A percentile compares a stretch with the other conserved stretches of the same genome.
phyloP scores from a whole-genome alignment of 2,113 vertebrate species.

The Tiliqua scincoides region DNA sequence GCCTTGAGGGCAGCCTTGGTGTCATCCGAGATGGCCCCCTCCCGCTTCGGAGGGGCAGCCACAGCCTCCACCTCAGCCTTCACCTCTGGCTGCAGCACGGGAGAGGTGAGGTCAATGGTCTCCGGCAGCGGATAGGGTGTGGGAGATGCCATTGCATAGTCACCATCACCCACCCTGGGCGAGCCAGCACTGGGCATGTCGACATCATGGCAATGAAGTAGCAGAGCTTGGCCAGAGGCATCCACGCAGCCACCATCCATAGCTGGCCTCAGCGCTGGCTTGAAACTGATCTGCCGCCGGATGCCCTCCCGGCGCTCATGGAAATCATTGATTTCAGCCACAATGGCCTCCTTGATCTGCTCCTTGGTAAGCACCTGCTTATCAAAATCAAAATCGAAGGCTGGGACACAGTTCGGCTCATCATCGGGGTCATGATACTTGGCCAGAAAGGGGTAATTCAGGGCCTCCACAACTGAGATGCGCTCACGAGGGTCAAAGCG shows the following conservation, averaged over 20 bases:
- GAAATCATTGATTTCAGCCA: constrained; percentile 91
- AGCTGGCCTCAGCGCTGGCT: constrained; percentile 77
- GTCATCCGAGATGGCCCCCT: constrained; percentile 92
- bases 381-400: constrained; percentile 94
- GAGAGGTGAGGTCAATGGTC: constrained; percentile 85
- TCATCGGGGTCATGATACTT: constrained; percentile 95
- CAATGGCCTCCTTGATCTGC: constrained; percentile 92
- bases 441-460: constrained; percentile 86
- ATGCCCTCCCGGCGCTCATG: constrained; percentile 83
- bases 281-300: constrained; percentile 86
- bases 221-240: not conserved
- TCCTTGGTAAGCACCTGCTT: constrained; percentile 80
- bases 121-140: constrained; percentile 67
- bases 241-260: constrained; percentile 14
- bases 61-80: constrained; percentile 72
- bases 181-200: constrained; percentile 93
- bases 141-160: constrained; percentile 74
- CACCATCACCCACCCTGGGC: constrained; percentile 64
- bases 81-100: constrained; percentile 56
- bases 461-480: constrained; percentile 83
- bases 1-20: constrained; percentile 94
- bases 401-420: constrained; percentile 91
- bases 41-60: constrained; percentile 72
- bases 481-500: constrained; percentile 87
- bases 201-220: constrained; percentile 79